Conservation (phyloP, 1,140 invertebrate species). For the Drosophila busckii region DNA sequence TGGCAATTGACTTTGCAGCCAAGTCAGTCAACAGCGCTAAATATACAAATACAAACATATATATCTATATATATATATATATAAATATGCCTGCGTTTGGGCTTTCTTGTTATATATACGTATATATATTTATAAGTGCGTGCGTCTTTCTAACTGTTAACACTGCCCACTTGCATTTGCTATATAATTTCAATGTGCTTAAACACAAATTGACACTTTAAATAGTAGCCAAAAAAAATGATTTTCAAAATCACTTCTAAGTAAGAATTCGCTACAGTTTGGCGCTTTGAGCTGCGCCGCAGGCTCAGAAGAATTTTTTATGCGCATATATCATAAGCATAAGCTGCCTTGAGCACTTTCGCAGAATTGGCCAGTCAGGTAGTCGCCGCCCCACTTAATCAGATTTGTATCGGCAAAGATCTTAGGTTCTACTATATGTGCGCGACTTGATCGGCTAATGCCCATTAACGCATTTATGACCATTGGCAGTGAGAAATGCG, state of each 20-base stretch:
- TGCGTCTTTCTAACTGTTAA: conserved; percentile 54
- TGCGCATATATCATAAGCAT: conserved; percentile 50
- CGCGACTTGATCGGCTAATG: conserved; percentile 4
- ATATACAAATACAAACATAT: conserved; percentile 10
- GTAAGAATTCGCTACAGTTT: conserved; percentile 52
- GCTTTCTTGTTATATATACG: conserved; percentile 3
- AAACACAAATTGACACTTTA: conserved; percentile 76
- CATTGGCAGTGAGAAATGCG: conserved; percentile 17
- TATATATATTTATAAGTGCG: conserved; percentile 15
- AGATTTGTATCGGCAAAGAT: conserved; percentile 70
- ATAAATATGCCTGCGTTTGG: conserved; percentile 14
- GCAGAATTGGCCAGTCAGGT: conserved; percentile 57
- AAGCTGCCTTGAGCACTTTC: conserved; percentile 50
- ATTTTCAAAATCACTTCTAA: conserved; percentile 60
- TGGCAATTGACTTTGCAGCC: conserved; percentile 74
- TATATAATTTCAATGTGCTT: conserved; percentile 74
- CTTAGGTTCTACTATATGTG: conserved; percentile 30
- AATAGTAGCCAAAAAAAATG: conserved; percentile 39
- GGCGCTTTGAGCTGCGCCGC: conserved; percentile 26
- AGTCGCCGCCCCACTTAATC: conserved; percentile 49
- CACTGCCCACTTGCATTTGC: conserved; percentile 64
- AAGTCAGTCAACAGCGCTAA: conserved; percentile 13
- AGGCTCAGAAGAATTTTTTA: conserved; percentile 32
- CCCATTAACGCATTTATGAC: conserved; percentile 35
- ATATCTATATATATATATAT: conserved; percentile 9